Base-by-base conservation (phyloP, 2,888 invertebrate genomes). In the Bhutanitis thaidina region DNA sequence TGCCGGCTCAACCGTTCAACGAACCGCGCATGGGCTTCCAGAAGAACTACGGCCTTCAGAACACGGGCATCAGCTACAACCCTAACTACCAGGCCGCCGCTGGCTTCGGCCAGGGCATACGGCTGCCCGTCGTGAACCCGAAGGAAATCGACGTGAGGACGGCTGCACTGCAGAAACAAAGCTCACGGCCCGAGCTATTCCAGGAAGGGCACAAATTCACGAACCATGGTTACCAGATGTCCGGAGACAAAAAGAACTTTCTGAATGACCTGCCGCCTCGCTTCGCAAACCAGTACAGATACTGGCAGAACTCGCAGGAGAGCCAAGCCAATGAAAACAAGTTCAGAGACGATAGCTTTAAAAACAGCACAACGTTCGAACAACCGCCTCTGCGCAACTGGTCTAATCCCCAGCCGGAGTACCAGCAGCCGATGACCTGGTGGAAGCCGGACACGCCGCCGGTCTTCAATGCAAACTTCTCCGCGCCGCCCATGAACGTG, bases 61-160 rank as follows among this genome's bases (percentile, higher is more conserved):
- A 68, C 52, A 52, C 77, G 0, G 79, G 76, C 0, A 59, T 77
- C 27, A 71, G 69, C 40, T 87, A 78, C 61, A 80, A 71, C 52
- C 79, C 84, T 0, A 74, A 60, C 53, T 80, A 80, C 55, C 71
- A 64, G 14, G 49, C 55, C 1, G 58, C 64, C 0, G 60, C 61
- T 12, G 58, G 66, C 34, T 72, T 65, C 59, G 73, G 66, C 30
- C 80, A 72, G 54, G 80, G 78, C 16, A 86, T 85, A 43, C 68
- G 81, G 8, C 62, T 90, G 8, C 87, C 90, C 0, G 90, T 90
- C 0, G 90, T 90, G 25, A 90, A 89, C 54, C 90, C 90, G 0
- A 90, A 90, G 52, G 90, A 90, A 60, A 90, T 90, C 1, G 90
- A 90, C 61, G 88, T 90, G 0, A 65, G 89, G n/a, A 80, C 88